Evolutionary conservation across 2,888 invertebrate genomes (phyloP).

Genomic region (Macrosoma leucophasiata): DNA sequence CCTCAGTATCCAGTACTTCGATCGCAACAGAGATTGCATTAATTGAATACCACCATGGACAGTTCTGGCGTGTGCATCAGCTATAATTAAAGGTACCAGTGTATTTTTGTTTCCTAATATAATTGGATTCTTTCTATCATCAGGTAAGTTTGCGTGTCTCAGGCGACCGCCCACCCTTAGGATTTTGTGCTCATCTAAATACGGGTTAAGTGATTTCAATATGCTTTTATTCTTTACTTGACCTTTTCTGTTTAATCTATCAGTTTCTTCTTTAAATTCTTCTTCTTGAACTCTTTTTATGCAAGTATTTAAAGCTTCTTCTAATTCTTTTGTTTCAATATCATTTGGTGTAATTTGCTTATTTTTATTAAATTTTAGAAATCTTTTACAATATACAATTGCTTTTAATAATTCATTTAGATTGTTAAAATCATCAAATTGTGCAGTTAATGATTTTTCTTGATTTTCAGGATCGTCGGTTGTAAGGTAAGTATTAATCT

Average conservation of each 20-base stretch:
- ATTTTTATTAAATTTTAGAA: slow-evolving; percentile 2
- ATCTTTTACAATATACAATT: not conserved
- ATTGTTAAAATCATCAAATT: slow-evolving; percentile 1
- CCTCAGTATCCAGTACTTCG: slow-evolving; percentile 9
- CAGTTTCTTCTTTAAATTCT: slow-evolving; percentile 15
- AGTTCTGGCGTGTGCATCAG: slow-evolving; percentile 9
- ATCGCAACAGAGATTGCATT: slow-evolving; percentile 3
- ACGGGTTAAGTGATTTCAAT: slow-evolving; percentile 9
- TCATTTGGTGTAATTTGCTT: not conserved
- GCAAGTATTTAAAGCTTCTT: slow-evolving; percentile 11
- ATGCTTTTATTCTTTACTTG: slow-evolving; percentile 6
- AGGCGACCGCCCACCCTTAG: slow-evolving; percentile 18
- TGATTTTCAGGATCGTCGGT: slow-evolving; percentile 16
- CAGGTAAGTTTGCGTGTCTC: slow-evolving; percentile 8
- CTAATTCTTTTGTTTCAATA: slow-evolving; percentile 17
- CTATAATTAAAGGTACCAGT: slow-evolving; percentile 4
- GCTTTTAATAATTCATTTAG: slow-evolving; percentile 1
- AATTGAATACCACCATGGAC: slow-evolving; percentile 10
- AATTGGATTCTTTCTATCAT: slow-evolving; percentile 12
- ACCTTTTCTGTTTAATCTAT: slow-evolving; percentile 4
- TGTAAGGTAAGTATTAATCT: no score
- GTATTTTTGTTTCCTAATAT: slow-evolving; percentile 6
- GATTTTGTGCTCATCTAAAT: slow-evolving; percentile 7
- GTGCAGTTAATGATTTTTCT: not conserved
- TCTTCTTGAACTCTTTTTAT: slow-evolving; percentile 15